Evolutionary conservation across 2,888 invertebrate species (phyloP).

Genomic region (Sussaba pulchella): DNA sequence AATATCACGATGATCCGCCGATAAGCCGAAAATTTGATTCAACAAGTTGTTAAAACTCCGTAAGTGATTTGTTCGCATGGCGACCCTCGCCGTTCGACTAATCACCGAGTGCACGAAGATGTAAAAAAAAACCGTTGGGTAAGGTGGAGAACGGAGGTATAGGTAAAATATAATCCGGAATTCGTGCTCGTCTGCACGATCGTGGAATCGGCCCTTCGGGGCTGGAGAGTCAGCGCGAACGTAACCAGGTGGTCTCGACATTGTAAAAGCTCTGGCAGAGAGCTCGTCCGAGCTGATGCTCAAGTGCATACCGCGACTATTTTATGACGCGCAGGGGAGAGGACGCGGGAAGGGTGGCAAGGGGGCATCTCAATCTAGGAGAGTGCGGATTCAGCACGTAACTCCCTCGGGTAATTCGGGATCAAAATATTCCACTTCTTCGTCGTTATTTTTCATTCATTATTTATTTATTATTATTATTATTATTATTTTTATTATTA

Average conservation of each 20-base stretch:
- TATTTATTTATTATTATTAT: conserved; percentile 59
- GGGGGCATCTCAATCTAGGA: conserved; percentile 51
- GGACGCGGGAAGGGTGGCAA: no score
- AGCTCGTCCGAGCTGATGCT: conserved; percentile 21
- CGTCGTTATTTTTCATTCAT: conserved; percentile 58
- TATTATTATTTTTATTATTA: conserved; percentile 33
- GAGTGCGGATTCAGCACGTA: conserved; percentile 54
- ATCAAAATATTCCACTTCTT: conserved; percentile 23
- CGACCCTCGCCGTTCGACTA: conserved; percentile 44
- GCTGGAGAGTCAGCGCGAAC: conserved; percentile 18
- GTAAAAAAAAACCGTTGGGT: not conserved
- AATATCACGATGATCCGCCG: not conserved
- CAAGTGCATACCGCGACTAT: conserved; percentile 35
- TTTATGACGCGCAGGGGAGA: conserved; percentile 8
- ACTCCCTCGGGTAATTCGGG: conserved; percentile 37
- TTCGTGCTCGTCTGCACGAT: conserved; percentile 56
- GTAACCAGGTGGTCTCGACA: not conserved
- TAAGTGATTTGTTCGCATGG: not conserved
- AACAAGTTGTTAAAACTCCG: conserved; percentile 9
- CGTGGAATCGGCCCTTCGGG: conserved; percentile 38
- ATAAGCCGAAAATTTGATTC: not conserved
- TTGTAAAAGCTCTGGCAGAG: conserved; percentile 26
- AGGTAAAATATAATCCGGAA: conserved; percentile 46
- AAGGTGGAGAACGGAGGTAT: conserved; percentile 16
- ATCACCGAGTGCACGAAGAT: conserved; percentile 34